Evolutionary conservation across 1,140 invertebrate genomes (phyloP), one percentile per base, ranked within the genome.

Genomic region (Homalodisca vitripennis): DNA sequence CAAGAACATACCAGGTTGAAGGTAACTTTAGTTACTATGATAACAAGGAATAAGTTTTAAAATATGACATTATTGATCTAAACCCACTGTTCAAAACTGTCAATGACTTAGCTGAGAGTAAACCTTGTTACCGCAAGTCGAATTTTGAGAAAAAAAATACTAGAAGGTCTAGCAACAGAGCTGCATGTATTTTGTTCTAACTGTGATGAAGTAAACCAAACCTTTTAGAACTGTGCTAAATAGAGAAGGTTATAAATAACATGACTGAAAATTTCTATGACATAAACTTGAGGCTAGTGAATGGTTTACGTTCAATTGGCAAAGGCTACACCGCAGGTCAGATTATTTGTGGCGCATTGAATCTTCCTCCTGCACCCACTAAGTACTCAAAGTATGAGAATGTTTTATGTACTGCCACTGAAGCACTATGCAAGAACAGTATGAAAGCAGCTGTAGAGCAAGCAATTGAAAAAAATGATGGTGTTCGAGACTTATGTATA

Each of bases 271-370:
- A 55, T 20, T 55, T 67, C 14, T 55, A 55, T 31, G 60, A 70
- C 32, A 29, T 70, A 24, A 67, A 70, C 53, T 24, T 70, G n/a
- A 47, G 69, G 13, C 32, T 46, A 14, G 63, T 31, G 13, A 66
- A 70, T 53, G 69, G 26, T 2, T 27, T 70, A 29, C 20, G 69
- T 2, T 29, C 2, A 26, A 66, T 41, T 22, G 46, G 34, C 14
- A 55, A 55, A 30, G 68, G 46, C 10, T n/a, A 66, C 26, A 46
- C 27, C 26, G n/a, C 32, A 66, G 46, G 29, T 41, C 30, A 66
- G 24, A 66, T 66, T 30, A 2, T 66, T 2, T 66, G 63, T 22
- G 63, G 29, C 14, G 32, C 41, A 34, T 3, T 66, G 32, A 66
- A 53, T 31, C 47, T 47, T 48, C 69, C 6, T 2, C 31, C 3